Conservation (phyloP, 2,113 vertebrate species). For the Rhinopomastus cyanomelas region DNA sequence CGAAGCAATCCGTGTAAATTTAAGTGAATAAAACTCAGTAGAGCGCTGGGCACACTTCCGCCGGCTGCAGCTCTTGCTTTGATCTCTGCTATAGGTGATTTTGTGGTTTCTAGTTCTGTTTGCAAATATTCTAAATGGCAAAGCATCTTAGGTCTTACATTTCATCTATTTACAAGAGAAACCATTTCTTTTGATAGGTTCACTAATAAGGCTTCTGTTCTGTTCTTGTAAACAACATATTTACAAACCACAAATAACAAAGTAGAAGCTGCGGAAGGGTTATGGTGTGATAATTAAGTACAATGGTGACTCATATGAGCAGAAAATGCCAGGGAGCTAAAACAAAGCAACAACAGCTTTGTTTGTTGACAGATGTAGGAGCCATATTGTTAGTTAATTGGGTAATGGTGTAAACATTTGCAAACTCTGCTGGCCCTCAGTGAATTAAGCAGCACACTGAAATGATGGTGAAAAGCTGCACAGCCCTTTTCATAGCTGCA, state of each 20-base stretch:
- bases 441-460: constrained; percentile 75
- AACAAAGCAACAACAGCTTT: constrained; percentile 95
- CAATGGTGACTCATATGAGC: constrained; percentile 83
- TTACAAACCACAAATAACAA: constrained; percentile 80
- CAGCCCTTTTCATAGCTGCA: constrained; percentile 43
- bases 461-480: constrained; percentile 70
- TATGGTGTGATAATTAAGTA: constrained; percentile 84
- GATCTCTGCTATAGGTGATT: neutral
- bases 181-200: constrained; percentile 41
- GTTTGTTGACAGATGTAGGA: constrained; percentile 99
- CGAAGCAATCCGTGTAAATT: neutral
- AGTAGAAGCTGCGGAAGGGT: constrained; percentile 78
- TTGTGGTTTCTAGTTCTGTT: neutral
- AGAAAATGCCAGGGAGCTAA: constrained; percentile 83
- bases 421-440: constrained; percentile 89
- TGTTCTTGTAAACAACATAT: constrained; percentile 66
- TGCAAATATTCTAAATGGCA: neutral
- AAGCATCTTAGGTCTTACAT: neutral
- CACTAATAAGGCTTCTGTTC: constrained; percentile 55
- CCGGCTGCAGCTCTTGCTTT: neutral
- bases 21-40: neutral
- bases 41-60: neutral
- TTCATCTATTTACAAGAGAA: constrained; percentile 25
- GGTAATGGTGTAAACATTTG: constrained; percentile 99
- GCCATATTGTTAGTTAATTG: constrained; percentile 98